Evolutionary conservation across 2,888 invertebrate genomes (phyloP).

Genomic region (Laspeyria flexula): DNA sequence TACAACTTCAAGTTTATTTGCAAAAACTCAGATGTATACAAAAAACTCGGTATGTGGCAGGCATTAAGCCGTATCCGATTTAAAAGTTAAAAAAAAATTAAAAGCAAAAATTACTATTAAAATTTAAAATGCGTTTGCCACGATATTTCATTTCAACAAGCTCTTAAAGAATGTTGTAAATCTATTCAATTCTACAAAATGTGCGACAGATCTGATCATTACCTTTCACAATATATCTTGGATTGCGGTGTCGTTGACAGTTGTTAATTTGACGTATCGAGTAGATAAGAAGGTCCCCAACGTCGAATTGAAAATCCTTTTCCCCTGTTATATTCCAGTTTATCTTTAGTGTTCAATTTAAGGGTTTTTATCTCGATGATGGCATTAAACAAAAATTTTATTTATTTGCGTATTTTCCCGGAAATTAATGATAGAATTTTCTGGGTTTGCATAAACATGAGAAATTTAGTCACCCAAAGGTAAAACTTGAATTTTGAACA

Average conservation of each 20-base stretch:
- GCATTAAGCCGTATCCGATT: too few relatives aligned
- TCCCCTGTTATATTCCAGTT: background rate
- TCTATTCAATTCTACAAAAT: background rate
- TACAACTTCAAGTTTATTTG: too few relatives aligned
- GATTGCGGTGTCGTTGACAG: slow-evolving; percentile 11
- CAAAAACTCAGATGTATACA: too few relatives aligned
- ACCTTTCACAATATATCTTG: slow-evolving; percentile 8
- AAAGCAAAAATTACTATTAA: too few relatives aligned
- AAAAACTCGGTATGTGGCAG: too few relatives aligned
- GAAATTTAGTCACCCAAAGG: too few relatives aligned
- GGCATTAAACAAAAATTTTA: too few relatives aligned
- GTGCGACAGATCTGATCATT: slow-evolving; percentile 14
- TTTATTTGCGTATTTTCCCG: too few relatives aligned
- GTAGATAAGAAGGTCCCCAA: slow-evolving; percentile 5
- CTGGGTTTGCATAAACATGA: too few relatives aligned
- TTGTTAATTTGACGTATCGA: slow-evolving; percentile 14
- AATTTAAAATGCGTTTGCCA: background rate
- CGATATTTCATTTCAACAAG: background rate
- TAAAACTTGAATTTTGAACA: too few relatives aligned
- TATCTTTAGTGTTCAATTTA: background rate
- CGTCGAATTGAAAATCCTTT: background rate
- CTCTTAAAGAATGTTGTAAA: background rate
- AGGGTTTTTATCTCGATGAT: background rate
- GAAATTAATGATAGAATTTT: too few relatives aligned
- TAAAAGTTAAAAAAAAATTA: too few relatives aligned